Base-by-base conservation (phyloP, 2,888 invertebrate species). In the Mycalesis mineus region DNA sequence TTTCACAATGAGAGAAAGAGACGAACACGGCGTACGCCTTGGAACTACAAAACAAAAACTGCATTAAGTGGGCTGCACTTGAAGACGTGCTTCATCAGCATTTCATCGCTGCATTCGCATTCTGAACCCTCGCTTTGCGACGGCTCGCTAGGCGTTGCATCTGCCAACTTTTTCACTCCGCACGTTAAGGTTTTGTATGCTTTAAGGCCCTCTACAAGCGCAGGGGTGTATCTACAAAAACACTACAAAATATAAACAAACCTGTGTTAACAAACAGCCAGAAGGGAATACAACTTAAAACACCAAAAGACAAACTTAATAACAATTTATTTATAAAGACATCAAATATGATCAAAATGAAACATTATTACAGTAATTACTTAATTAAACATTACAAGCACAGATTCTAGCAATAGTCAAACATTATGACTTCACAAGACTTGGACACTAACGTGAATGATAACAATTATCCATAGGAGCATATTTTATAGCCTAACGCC, bases 21-120 rank as follows among this genome's bases (percentile, higher is more conserved):
- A 51, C 11, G 31, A 51, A 40, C 29, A 15, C 29, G n/a, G 11
- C 51, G 3, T 15, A 31, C 39, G 17, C 31, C 31, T 41, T 37
- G 22, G 49, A 39, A 14, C 39, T 42, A 17, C 42, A 42, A 42
- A 52, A 52, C 42, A 52, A 42, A 50, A 52, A 52, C 33, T 42
- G 33, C 31, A 52, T 42, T 41, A 52, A 52, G 52, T 42, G 42
- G 52, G 52, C 52, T 42, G 42, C 41, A 40, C 52, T 52, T 52
- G 42, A 42, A 52, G 52, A 52, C 52, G 52, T 52, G 42, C 52
- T 52, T 52, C 52, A 42, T 52, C 52, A 52, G 52, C 33, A 52
- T 52, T 42, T 52, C 52, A 52, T 52, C 42, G n/a, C 52, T 42
- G 42, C 42, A 42, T 52, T 52, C 41, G 42, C 31, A 42, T 42